These are phyloP conservation scores for Mizuhopecten yessoensis DNA, from an alignment of 1,140 invertebrate species.

Conservation along the genomic window DNA sequence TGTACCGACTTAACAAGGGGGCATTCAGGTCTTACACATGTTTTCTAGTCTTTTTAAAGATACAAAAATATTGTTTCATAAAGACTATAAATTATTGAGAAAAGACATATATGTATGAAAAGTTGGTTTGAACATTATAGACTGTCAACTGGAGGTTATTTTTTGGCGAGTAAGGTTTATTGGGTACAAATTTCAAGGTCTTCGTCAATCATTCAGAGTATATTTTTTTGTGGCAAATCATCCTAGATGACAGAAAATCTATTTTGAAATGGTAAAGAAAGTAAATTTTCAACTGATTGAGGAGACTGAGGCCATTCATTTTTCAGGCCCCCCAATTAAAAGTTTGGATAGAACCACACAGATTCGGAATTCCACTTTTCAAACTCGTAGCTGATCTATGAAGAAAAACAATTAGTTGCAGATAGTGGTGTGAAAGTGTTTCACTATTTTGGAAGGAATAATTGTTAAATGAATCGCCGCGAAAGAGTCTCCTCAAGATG, in stretches of 20 bases:
- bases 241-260: background rate
- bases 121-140: background rate
- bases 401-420: background rate
- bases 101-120: too few species aligned
- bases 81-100: too few species aligned
- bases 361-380: background rate
- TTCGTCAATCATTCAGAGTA: background rate
- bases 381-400: background rate
- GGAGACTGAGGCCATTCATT: background rate
- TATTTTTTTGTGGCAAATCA: slow-evolving; percentile 15
- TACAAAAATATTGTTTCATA: too few species aligned
- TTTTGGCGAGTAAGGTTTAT: background rate
- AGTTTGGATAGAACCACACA: background rate
- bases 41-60: too few species aligned
- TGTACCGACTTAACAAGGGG: too few species aligned
- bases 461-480: background rate
- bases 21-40: too few species aligned
- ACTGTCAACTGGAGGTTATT: background rate
- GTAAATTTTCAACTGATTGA: background rate
- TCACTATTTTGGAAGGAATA: background rate
- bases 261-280: background rate
- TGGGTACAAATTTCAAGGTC: background rate
- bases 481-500: background rate
- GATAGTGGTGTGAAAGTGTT: background rate
- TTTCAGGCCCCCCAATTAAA: background rate